phyloP scores from a whole-genome alignment of 2,797 vertebrate species.

The Oceanodroma leucorhoa region DNA sequence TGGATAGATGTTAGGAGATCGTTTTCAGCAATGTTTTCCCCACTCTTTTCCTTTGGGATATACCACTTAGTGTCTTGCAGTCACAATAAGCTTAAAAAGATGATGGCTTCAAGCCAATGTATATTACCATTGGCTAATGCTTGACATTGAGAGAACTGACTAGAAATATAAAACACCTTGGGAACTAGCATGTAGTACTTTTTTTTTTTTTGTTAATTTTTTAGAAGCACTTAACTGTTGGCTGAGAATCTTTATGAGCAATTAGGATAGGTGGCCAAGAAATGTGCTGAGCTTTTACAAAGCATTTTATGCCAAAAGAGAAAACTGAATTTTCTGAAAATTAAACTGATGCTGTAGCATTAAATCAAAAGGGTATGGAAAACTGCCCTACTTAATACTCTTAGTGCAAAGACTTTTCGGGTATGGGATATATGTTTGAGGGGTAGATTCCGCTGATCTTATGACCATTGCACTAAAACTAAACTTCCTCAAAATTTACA shows the following conservation, averaged over 20 bases:
- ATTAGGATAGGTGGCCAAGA: neutral
- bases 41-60: neutral
- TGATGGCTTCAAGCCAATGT: neutral
- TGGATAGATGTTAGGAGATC: neutral
- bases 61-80: neutral
- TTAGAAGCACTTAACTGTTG: neutral
- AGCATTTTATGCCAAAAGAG: neutral
- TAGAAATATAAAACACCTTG: neutral
- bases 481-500: neutral
- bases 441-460: neutral
- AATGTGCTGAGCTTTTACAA: neutral
- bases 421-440: neutral
- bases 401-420: neutral
- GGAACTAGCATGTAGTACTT: neutral
- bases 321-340: neutral
- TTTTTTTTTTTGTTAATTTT: neutral
- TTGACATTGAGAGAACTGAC: neutral
- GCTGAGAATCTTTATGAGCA: neutral
- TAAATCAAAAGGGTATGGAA: neutral
- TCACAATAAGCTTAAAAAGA: neutral
- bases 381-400: neutral
- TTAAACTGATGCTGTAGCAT: neutral
- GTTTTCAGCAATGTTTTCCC: neutral
- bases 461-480: neutral
- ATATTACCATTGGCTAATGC: neutral